Conservation (phyloP, 2,797 vertebrate species). For the Psittacula echo region DNA sequence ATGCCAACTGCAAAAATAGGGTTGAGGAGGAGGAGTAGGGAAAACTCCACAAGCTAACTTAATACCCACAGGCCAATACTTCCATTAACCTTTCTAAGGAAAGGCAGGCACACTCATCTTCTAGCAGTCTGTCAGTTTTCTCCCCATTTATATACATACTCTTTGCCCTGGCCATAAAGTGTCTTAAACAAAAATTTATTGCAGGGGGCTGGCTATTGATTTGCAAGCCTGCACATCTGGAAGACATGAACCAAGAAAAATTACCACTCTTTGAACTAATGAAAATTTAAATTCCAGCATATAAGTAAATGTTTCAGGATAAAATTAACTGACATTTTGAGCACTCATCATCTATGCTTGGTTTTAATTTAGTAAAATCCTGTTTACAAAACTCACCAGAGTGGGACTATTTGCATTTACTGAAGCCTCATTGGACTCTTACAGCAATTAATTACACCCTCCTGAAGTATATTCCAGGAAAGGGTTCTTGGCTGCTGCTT, state of each 20-base stretch:
- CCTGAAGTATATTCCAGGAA: background rate
- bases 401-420: background rate
- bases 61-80: background rate
- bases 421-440: background rate
- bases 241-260: conserved; percentile 7
- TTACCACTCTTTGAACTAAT: background rate
- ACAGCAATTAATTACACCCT: background rate
- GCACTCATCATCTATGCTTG: background rate
- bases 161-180: background rate
- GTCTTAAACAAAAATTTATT: background rate
- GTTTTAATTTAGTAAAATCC: conserved; percentile 11
- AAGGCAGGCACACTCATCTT: background rate
- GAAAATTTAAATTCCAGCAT: background rate
- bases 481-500: background rate
- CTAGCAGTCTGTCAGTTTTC: conserved; percentile 27
- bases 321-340: conserved; percentile 24
- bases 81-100: conserved; percentile 17
- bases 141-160: background rate
- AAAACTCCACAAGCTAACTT: background rate
- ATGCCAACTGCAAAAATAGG: background rate
- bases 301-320: background rate
- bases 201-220: background rate
- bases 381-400: background rate
- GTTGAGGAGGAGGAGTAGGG: background rate
- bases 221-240: conserved; percentile 39